A percentile compares a stretch with the other conserved stretches of the same genome.
phyloP scores from a whole-genome alignment of 37 sponge, comb jelly and placozoan genomes.

The Oopsacas minuta region DNA sequence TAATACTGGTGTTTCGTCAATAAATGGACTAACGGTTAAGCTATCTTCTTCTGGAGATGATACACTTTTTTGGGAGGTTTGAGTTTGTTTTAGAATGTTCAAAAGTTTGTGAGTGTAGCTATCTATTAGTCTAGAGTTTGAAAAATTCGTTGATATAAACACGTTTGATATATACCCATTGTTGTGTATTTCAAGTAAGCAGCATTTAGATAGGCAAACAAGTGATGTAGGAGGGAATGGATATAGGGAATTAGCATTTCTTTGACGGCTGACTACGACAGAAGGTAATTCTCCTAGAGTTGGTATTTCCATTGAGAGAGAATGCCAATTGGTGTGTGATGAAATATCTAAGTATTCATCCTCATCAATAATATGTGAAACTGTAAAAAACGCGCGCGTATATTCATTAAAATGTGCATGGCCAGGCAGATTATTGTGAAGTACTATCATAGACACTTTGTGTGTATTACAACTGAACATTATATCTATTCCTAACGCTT shows the following conservation, averaged over 20 bases:
- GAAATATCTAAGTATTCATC: neutral
- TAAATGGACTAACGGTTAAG: neutral
- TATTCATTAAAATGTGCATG: conserved; percentile 11
- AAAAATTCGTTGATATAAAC: neutral
- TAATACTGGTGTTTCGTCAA: neutral
- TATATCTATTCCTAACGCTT: neutral
- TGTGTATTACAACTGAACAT: neutral
- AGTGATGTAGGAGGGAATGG: neutral
- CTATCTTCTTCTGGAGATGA: neutral
- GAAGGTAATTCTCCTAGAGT: neutral
- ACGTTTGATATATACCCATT: neutral
- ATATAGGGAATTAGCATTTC: neutral
- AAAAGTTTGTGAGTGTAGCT: neutral
- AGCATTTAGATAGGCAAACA: neutral
- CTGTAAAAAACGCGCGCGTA: neutral
- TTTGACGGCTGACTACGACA: neutral
- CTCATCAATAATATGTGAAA: neutral
- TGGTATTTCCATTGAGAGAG: neutral
- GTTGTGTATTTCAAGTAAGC: neutral
- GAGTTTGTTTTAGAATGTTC: neutral
- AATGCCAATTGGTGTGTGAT: neutral
- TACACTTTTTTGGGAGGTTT: neutral
- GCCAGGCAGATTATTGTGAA: neutral
- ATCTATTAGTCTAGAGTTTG: neutral
- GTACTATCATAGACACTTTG: neutral